Evolutionary conservation across 2,888 invertebrate genomes (phyloP).

Genomic region (Lamellibrachia columna): DNA sequence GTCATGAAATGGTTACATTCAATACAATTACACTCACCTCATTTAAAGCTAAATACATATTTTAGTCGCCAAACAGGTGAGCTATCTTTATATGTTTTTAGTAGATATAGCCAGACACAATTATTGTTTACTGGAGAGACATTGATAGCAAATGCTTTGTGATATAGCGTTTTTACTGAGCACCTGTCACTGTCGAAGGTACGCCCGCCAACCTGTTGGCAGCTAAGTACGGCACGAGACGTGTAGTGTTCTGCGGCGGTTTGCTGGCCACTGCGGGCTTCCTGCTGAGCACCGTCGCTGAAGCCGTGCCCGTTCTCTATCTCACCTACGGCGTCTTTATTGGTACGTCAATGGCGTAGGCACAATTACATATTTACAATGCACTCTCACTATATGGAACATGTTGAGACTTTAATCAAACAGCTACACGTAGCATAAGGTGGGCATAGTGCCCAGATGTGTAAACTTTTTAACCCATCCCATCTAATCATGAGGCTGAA

Average conservation of each 20-base stretch:
- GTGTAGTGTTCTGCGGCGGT: background rate
- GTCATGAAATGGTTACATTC: too few relatives aligned
- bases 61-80: too few relatives aligned
- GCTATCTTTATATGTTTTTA: too few relatives aligned
- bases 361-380: background rate
- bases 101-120: too few relatives aligned
- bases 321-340: background rate
- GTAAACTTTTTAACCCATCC: too few relatives aligned
- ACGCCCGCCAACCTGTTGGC: constrained; percentile 6
- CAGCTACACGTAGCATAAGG: too few relatives aligned
- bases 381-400: background rate
- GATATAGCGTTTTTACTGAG: background rate
- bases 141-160: background rate
- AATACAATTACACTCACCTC: too few relatives aligned
- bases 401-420: too few relatives aligned
- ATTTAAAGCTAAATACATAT: too few relatives aligned
- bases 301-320: background rate
- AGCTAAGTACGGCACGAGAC: background rate
- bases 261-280: constrained; percentile 18
- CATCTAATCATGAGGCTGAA: too few relatives aligned
- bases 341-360: background rate
- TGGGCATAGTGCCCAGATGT: too few relatives aligned
- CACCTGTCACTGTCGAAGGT: background rate
- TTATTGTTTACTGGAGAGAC: background rate
- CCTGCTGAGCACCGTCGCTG: background rate